phyloP scores from a whole-genome alignment of 1,140 invertebrate species.

The Rhysida immarginata region DNA sequence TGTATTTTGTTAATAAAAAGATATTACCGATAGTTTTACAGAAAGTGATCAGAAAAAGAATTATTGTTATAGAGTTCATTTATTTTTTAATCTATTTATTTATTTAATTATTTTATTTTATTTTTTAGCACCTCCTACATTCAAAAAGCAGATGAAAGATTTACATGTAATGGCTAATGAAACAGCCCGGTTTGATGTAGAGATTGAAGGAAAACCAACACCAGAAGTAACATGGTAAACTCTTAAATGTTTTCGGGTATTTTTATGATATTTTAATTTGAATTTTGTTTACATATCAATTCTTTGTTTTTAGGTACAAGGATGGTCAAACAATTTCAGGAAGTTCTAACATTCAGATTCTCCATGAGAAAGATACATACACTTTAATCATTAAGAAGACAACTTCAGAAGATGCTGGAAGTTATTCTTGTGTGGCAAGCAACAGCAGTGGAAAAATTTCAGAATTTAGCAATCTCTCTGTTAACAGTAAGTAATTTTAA shows the following conservation, averaged over 20 bases:
- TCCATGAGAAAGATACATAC: constrained; percentile 48
- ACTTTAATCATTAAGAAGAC: constrained; percentile 65
- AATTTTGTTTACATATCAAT: constrained; percentile 2
- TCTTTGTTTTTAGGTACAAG: constrained; percentile 51
- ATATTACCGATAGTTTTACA: too few relatives aligned
- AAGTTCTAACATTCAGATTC: constrained; percentile 50
- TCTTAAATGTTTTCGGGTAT: not conserved
- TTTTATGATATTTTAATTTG: constrained; percentile 2
- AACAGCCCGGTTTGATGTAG: constrained; percentile 50
- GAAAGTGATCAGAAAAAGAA: too few relatives aligned
- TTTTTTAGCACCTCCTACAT: constrained; percentile 51
- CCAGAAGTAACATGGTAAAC: constrained; percentile 56
- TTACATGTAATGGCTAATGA: constrained; percentile 49
- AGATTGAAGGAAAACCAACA: constrained; percentile 66
- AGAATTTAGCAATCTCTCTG: constrained; percentile 62
- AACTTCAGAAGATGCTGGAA: constrained; percentile 68
- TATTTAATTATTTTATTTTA: not conserved
- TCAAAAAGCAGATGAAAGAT: constrained; percentile 61
- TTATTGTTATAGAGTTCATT: too few relatives aligned
- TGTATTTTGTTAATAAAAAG: too few relatives aligned
- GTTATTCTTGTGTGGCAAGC: constrained; percentile 79
- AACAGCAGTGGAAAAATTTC: constrained; percentile 78
- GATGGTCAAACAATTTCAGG: constrained; percentile 57
- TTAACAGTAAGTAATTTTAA: constrained; percentile 35
- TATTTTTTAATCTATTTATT: too few relatives aligned